These are phyloP conservation scores for Novumbra hubbsi DNA, from an alignment of 2,797 vertebrate genomes.

Conservation along the genomic window DNA sequence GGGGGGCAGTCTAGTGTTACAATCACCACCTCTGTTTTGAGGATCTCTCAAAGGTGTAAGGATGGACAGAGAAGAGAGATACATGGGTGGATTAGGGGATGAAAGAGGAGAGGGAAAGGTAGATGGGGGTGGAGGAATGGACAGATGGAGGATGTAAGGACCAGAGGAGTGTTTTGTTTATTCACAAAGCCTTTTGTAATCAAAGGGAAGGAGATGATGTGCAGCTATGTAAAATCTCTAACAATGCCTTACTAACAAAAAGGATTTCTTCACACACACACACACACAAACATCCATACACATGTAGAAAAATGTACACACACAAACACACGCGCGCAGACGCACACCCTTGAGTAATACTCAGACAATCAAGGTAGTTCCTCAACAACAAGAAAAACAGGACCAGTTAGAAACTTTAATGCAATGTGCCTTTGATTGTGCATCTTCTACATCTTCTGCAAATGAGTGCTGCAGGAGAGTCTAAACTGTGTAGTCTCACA, in stretches of 20 bases:
- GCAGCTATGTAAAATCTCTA: conserved; percentile 28
- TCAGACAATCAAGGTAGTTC: conserved; percentile 12
- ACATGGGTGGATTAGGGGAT: neutral
- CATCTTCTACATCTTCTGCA: too few relatives aligned
- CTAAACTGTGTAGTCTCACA: neutral
- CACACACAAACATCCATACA: neutral
- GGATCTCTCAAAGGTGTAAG: conserved; percentile 13
- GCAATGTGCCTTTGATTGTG: neutral
- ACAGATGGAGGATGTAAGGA: neutral
- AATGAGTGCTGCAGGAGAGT: neutral
- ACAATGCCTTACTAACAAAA: neutral
- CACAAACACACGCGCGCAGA: neutral
- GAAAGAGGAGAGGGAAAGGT: neutral
- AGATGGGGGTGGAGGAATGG: neutral
- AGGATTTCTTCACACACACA: neutral
- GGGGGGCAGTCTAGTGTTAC: conserved; percentile 14
- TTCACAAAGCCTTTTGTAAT: conserved; percentile 32
- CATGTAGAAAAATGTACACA: neutral
- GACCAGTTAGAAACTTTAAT: neutral
- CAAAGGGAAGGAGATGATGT: conserved; percentile 20
- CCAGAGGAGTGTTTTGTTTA: conserved; percentile 31
- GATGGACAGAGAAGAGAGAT: conserved; percentile 7
- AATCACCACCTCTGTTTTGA: conserved; percentile 26
- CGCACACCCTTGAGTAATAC: neutral
- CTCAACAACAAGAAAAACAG: neutral